A percentile compares a stretch with the other conserved stretches of the same genome.
phyloP scores from a whole-genome alignment of 2,797 vertebrate species.

The Lateolabrax maculatus region DNA sequence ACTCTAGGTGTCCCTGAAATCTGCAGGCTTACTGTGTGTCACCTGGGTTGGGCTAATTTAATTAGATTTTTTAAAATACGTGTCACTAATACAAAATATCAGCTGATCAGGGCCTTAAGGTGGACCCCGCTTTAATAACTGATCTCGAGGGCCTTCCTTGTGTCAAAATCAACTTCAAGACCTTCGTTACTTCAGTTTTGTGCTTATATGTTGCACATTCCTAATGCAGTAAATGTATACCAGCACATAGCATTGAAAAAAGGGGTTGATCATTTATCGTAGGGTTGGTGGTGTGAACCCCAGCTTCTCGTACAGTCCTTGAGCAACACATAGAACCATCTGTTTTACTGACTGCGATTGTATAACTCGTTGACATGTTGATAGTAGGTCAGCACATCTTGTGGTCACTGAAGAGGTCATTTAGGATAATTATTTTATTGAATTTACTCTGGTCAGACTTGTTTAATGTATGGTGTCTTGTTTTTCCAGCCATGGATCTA shows the following conservation, averaged over 20 bases:
- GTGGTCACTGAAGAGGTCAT: neutral
- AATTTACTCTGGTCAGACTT: neutral
- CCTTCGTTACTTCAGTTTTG: neutral
- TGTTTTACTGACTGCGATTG: neutral
- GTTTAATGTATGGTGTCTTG: slow-evolving; percentile 2
- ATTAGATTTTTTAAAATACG: neutral
- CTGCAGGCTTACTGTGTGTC: neutral
- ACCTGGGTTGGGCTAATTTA: neutral
- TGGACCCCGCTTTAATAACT: neutral
- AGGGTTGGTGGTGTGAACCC: neutral
- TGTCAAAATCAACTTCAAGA: too few species aligned
- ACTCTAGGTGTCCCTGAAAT: neutral
- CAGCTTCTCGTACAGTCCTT: neutral
- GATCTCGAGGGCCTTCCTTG: neutral
- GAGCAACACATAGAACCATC: neutral
- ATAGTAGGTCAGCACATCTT: neutral
- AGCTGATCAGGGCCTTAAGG: neutral
- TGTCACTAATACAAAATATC: too few species aligned
- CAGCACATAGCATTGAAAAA: neutral
- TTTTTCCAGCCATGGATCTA: slow-evolving; percentile 67
- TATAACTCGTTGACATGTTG: neutral
- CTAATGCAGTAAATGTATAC: neutral
- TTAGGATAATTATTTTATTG: too few species aligned
- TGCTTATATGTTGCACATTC: neutral
- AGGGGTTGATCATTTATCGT: neutral